Evolutionary conservation across 1,140 invertebrate genomes (phyloP).

Genomic region (Lordiphosa clarofinis): DNA sequence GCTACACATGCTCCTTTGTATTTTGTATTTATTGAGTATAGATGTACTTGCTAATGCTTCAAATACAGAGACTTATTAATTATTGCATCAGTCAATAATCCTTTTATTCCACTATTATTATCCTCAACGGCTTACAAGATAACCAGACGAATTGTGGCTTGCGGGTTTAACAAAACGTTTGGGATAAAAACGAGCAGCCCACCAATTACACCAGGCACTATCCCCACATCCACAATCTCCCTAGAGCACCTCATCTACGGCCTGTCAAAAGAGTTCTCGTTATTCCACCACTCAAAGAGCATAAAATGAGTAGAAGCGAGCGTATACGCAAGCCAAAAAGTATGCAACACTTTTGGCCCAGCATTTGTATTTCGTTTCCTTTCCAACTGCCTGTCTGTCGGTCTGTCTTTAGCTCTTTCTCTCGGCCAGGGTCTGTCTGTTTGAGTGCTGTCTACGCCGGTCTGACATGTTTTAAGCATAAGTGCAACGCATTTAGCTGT

Average conservation of each 20-base stretch:
- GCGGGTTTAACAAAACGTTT: too few relatives aligned
- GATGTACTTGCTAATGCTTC: too few relatives aligned
- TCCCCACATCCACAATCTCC: not conserved
- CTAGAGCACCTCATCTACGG: slow-evolving; percentile 40
- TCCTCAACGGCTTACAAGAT: too few relatives aligned
- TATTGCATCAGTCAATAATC: too few relatives aligned
- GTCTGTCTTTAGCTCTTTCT: slow-evolving; percentile 11
- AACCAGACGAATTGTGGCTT: too few relatives aligned
- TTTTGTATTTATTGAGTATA: too few relatives aligned
- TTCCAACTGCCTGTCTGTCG: slow-evolving; percentile 9
- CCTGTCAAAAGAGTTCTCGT: slow-evolving; percentile 7
- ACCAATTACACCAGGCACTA: not conserved
- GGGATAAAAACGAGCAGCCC: not conserved
- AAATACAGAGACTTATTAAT: too few relatives aligned
- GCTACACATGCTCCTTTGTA: too few relatives aligned
- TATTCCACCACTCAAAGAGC: too few relatives aligned
- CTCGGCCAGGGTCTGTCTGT: slow-evolving; percentile 12
- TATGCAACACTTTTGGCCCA: slow-evolving; percentile 29
- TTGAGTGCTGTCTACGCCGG: slow-evolving; percentile 69
- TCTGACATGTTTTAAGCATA: slow-evolving; percentile 77
- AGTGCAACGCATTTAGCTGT: slow-evolving; percentile 78
- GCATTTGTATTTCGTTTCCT: slow-evolving; percentile 2
- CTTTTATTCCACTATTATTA: too few relatives aligned
- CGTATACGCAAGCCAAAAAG: slow-evolving; percentile 22
- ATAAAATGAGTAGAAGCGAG: not conserved